Evolutionary conservation across 2,113 vertebrate genomes (phyloP), one percentile per base, ranked within the genome.

Genomic region (Dipodomys spectabilis): DNA sequence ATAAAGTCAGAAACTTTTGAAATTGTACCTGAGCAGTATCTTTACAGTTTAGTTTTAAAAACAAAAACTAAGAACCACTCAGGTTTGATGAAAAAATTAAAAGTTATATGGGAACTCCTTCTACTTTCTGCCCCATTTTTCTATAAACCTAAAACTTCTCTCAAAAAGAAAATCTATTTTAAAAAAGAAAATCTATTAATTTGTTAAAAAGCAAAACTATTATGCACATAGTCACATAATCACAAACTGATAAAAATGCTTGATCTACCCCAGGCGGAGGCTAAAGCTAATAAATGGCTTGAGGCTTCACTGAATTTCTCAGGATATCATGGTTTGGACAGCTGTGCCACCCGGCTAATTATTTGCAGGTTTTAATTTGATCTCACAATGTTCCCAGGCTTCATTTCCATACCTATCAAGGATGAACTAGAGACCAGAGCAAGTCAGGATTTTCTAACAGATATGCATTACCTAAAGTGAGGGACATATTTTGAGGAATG

Each of bases 331-430:
- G 35, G 80, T 93, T 83, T 86, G 39, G 35, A 88, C 62, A 97
- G 90, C 91, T 89, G 83, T 44, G 77, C 11, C 67, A 60, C 65
- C 93, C 72, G 94, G 91, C 88, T 97, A 97, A 98, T 96, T 80
- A 97, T 92, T 83, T 95, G 69, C 79, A 95, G 45, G 49, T 45
- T 96, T 96, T 78, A 92, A 94, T 96, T 87, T 92, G 78, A 95
- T 87, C 86, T 79, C 79, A 30, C 6, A 81, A 35, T 53, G 90
- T 97, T 93, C 92, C 93, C 78, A 90, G 94, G 79, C 86, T 84
- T 97, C 53, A 93, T 88, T 97, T 97, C 91, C 78, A 72, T 69
- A 87, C 20, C n/a, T 80, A 95, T 64, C 27, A 95, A 88, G 73
- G 91, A 81, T 93, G 94, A 92, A 91, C 71, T 83, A 23, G 72